A percentile compares a stretch with the other conserved stretches of the same genome.
Evolutionary conservation across 2,113 vertebrate species (phyloP).

Genomic region (Myotis lucifugus): DNA sequence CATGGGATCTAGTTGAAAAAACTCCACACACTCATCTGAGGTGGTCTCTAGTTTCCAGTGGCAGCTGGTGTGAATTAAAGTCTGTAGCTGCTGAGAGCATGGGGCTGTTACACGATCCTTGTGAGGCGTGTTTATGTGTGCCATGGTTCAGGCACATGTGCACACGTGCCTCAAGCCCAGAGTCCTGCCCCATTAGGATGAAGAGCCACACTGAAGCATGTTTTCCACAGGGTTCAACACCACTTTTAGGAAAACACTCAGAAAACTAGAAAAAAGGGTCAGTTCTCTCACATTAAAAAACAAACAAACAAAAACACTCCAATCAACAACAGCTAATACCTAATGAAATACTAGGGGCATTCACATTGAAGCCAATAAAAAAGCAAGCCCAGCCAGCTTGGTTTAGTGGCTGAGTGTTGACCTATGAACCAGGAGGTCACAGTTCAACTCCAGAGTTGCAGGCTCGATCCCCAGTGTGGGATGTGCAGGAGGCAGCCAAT

Average conservation of each 20-base stretch:
- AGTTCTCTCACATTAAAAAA: background rate
- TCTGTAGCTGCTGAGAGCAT: background rate
- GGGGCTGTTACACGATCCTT: background rate
- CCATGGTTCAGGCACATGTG: fast-evolving
- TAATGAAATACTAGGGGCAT: background rate
- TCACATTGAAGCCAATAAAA: slow-evolving; percentile 6
- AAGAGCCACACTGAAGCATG: background rate
- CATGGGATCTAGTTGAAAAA: background rate
- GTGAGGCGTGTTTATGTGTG: background rate
- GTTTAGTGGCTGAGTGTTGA: too few species aligned
- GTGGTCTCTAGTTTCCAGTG: background rate
- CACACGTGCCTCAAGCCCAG: background rate
- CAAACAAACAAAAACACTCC: background rate
- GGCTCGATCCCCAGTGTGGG: too few species aligned
- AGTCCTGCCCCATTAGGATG: background rate
- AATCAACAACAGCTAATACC: background rate
- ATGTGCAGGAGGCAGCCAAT: too few species aligned
- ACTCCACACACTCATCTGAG: background rate
- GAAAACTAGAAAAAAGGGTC: background rate
- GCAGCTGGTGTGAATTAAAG: background rate
- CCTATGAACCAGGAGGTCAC: too few species aligned
- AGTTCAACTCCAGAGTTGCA: too few species aligned
- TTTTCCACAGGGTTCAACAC: background rate
- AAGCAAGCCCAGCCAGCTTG: background rate
- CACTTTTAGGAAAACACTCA: slow-evolving; percentile 28